These are phyloP conservation scores for Emberiza fucata DNA, from an alignment of 2,113 vertebrate genomes.

Conservation along the genomic window DNA sequence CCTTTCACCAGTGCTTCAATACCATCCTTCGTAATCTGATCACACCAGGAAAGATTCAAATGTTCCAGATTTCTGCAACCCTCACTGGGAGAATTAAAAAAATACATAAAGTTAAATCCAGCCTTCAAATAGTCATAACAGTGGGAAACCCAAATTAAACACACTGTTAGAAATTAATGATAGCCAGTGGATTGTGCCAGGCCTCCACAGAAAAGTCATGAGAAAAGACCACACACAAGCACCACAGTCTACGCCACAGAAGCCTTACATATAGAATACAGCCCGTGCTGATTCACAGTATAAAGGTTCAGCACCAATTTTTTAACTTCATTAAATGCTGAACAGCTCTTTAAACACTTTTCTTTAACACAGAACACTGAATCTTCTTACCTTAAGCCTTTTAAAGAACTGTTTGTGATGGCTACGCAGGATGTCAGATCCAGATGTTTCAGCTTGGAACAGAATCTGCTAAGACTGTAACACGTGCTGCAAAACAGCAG, in stretches of 20 bases:
- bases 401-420: constrained; percentile 91
- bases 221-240: constrained; percentile 49
- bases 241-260: background rate
- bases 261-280: background rate
- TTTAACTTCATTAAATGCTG: background rate
- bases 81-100: constrained; percentile 77
- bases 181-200: constrained; percentile 38
- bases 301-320: background rate
- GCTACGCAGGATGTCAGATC: constrained; percentile 95
- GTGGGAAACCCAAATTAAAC: constrained; percentile 60
- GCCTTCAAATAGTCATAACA: constrained; percentile 59
- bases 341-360: background rate
- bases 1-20: constrained; percentile 89
- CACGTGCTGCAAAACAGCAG: constrained; percentile 83
- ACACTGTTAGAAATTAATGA: constrained; percentile 54
- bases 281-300: background rate
- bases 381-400: constrained; percentile 85
- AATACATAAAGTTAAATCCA: constrained; percentile 63
- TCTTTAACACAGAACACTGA: background rate
- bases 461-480: constrained; percentile 94
- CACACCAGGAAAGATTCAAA: constrained; percentile 93
- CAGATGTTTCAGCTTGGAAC: constrained; percentile 91
- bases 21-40: constrained; percentile 91
- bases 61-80: constrained; percentile 90
- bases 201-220: constrained; percentile 14